phyloP scores from a whole-genome alignment of 2,113 vertebrate species.

The Fulmarus glacialis region DNA sequence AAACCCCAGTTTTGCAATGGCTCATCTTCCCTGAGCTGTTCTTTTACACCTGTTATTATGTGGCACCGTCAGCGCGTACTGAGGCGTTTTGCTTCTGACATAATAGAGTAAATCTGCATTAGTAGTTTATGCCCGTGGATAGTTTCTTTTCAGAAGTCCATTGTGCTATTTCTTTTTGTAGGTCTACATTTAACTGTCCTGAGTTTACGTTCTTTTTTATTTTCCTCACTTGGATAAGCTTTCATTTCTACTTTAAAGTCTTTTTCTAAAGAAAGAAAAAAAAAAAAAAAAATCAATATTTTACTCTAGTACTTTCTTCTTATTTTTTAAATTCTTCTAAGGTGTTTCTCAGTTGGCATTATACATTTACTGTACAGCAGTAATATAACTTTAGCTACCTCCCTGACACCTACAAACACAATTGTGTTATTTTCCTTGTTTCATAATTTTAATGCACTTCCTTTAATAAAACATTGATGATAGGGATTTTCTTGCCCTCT shows the following conservation, averaged over 20 bases:
- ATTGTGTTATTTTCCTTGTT: neutral
- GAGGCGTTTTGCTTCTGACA: neutral
- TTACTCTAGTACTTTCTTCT: neutral
- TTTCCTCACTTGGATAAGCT: conserved; percentile 28
- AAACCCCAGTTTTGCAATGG: neutral
- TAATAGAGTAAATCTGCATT: neutral
- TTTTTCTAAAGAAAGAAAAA: neutral
- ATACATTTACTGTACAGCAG: neutral
- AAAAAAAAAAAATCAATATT: neutral
- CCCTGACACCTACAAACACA: neutral
- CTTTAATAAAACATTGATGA: neutral
- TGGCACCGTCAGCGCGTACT: rapidly evolving
- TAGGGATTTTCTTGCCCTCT: neutral
- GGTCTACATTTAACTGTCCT: neutral
- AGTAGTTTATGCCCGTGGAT: rapidly evolving
- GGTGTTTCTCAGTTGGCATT: neutral
- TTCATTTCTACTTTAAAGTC: neutral
- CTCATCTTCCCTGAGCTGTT: neutral
- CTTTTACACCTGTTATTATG: neutral
- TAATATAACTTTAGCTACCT: neutral
- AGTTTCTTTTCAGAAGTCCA: neutral
- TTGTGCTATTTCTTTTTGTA: neutral
- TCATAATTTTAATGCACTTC: neutral
- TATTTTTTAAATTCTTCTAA: neutral
- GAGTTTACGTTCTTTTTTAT: neutral